Conservation (phyloP, 2,888 invertebrate genomes). For the Tetrapedia diversipes region DNA sequence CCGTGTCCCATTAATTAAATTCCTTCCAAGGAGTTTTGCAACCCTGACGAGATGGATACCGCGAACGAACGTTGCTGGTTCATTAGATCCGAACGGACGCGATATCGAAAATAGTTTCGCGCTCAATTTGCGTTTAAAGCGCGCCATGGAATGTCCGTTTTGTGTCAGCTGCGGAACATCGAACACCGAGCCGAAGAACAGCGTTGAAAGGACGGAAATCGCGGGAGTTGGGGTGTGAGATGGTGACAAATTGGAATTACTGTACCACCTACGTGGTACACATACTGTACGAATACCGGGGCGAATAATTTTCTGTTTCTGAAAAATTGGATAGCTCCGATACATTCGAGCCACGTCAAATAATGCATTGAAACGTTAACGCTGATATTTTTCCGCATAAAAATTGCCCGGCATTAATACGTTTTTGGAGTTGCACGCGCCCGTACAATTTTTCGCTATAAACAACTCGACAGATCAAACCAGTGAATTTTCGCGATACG, state of each 20-base stretch:
- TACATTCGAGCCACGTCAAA: neutral
- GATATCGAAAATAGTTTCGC: conserved; percentile 76
- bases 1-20: conserved; percentile 79
- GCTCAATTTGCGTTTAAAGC: conserved; percentile 71
- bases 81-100: conserved; percentile 71
- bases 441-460: too few species aligned
- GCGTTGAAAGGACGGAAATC: neutral
- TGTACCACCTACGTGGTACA: too few species aligned
- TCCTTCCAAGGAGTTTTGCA: conserved; percentile 72
- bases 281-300: too few species aligned
- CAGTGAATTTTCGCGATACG: too few species aligned
- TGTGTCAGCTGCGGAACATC: conserved; percentile 52
- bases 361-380: neutral
- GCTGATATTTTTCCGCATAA: neutral
- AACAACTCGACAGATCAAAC: too few species aligned
- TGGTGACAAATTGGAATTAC: conserved; percentile 19
- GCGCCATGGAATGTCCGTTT: conserved; percentile 59
- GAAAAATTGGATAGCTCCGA: neutral
- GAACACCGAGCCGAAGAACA: neutral
- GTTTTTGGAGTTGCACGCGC: too few species aligned
- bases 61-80: conserved; percentile 64
- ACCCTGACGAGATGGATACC: conserved; percentile 63
- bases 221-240: neutral
- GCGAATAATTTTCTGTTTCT: neutral
- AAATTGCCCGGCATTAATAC: neutral